A percentile compares a stretch with the other conserved stretches of the same genome.
Conservation (phyloP, 2,888 invertebrate genomes). For the Lepeophtheirus nordmannii region DNA sequence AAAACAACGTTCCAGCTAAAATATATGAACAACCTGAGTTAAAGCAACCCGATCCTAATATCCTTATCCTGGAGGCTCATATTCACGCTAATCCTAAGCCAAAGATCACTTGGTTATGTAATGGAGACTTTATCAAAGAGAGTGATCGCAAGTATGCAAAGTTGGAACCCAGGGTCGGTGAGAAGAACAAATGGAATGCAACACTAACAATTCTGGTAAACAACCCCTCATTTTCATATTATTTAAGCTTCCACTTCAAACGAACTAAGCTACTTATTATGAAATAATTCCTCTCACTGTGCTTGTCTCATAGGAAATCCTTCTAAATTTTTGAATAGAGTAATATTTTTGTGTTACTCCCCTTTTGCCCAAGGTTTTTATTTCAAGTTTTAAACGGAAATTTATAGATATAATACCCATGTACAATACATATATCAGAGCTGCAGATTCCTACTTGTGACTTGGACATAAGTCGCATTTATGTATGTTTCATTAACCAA, state of each 20-base stretch:
- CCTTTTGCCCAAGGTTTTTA: too few relatives aligned
- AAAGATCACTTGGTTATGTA: constrained; percentile 24
- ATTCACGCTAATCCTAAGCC: constrained; percentile 23
- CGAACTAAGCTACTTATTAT: too few relatives aligned
- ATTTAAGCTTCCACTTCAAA: not conserved
- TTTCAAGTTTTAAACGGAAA: too few relatives aligned
- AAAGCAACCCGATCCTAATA: constrained; percentile 22
- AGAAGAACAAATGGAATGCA: constrained; percentile 22
- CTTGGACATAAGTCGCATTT: too few relatives aligned
- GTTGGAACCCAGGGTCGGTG: constrained; percentile 14
- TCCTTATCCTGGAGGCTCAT: constrained; percentile 23
- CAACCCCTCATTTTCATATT: not conserved
- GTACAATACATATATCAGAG: too few relatives aligned
- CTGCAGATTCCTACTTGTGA: too few relatives aligned
- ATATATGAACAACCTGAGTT: constrained; percentile 23
- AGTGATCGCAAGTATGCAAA: constrained; percentile 5
- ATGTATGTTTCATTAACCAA: too few relatives aligned
- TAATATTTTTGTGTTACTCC: too few relatives aligned
- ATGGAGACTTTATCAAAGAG: constrained; percentile 24
- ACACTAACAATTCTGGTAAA: constrained; percentile 16
- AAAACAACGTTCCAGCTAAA: constrained; percentile 18
- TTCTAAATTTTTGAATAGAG: too few relatives aligned
- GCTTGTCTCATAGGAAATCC: too few relatives aligned
- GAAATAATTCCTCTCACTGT: too few relatives aligned
- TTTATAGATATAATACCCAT: too few relatives aligned